A percentile compares a stretch with the other conserved stretches of the same genome.
phyloP scores from a whole-genome alignment of 2,888 invertebrate genomes.

The Metalampra italica region DNA sequence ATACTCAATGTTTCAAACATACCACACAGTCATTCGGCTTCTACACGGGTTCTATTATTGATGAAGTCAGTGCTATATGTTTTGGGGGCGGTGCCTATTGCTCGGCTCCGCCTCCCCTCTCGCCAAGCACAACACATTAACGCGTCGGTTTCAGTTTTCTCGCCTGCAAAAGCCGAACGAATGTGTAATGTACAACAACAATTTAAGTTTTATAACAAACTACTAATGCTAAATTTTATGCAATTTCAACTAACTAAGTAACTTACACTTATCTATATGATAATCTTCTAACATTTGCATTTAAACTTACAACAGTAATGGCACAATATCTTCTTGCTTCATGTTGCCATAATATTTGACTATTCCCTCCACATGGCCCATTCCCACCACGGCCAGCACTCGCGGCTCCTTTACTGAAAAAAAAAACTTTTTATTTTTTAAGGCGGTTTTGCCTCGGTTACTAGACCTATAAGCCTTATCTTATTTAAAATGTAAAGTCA shows the following conservation, averaged over 20 bases:
- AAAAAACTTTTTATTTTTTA: too few relatives aligned
- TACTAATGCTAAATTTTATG: too few relatives aligned
- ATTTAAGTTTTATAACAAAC: not conserved
- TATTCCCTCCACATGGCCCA: slow-evolving; percentile 97
- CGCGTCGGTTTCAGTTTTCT: not conserved
- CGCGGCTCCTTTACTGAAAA: slow-evolving; percentile 74
- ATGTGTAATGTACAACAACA: slow-evolving; percentile 1
- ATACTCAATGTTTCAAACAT: not conserved
- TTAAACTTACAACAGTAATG: slow-evolving; percentile 57
- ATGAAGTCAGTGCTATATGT: not conserved
- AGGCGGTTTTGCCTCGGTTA: too few relatives aligned
- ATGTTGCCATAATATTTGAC: slow-evolving; percentile 65
- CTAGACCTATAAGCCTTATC: too few relatives aligned
- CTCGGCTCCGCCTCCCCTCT: not conserved
- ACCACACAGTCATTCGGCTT: slow-evolving; percentile 12
- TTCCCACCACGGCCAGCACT: slow-evolving; percentile 97
- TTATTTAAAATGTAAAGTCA: too few relatives aligned
- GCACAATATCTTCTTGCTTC: slow-evolving; percentile 64
- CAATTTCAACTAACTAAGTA: too few relatives aligned
- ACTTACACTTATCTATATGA: too few relatives aligned
- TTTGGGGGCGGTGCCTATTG: not conserved
- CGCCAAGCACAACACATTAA: not conserved
- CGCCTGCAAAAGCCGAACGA: slow-evolving; percentile 13
- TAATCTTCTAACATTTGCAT: too few relatives aligned
- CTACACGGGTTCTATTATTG: slow-evolving; percentile 5